Evolutionary conservation across 2,888 invertebrate species (phyloP), one percentile per base, ranked within the genome.

Genomic region (Aphrophora alni): DNA sequence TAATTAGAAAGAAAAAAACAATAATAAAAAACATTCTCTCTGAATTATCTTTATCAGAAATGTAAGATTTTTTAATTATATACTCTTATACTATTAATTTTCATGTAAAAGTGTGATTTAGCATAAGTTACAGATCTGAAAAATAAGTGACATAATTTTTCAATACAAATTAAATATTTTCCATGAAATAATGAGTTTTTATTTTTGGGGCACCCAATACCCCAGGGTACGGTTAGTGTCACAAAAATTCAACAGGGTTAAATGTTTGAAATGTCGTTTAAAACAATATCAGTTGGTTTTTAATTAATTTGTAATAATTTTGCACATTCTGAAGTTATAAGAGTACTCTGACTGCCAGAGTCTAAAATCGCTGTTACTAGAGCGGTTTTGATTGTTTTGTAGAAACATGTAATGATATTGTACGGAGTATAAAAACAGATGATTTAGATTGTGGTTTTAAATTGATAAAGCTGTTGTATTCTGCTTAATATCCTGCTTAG

Each of bases 161-260:
- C 14, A 26, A 69, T 69, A 21, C 5, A 69, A 69, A 69, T 69
- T 44, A 69, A 26, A 69, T 26, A 21, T 69, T 14, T 69, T 69
- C 14, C 21, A 75, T 51, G 26, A 25, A 75, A 75, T 14, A 27
- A 25, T 51, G 51, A 25, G n/a, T 59, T 75, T 75, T 75, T 75
- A 75, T 75, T 75, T 51, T 75, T 75, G 51, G 59, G 76, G 76
- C 44, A 75, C 76, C 44, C 59, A 75, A 51, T 75, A 75, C 76
- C 76, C 76, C 76, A 51, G 51, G 38, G 75, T 75, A 75, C 21
- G 25, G 76, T 75, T 75, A 38, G 38, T 75, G 76, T 75, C 5
- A 75, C 59, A 24, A 26, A 26, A 75, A 59, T 51, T 51, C 12
- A 75, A 17, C 76, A 75, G 76, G 76, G 76, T 59, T 75, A 75